These are phyloP conservation scores for Melanotaenia duboulayi DNA, from an alignment of 2,113 vertebrate genomes.

Conservation along the genomic window DNA sequence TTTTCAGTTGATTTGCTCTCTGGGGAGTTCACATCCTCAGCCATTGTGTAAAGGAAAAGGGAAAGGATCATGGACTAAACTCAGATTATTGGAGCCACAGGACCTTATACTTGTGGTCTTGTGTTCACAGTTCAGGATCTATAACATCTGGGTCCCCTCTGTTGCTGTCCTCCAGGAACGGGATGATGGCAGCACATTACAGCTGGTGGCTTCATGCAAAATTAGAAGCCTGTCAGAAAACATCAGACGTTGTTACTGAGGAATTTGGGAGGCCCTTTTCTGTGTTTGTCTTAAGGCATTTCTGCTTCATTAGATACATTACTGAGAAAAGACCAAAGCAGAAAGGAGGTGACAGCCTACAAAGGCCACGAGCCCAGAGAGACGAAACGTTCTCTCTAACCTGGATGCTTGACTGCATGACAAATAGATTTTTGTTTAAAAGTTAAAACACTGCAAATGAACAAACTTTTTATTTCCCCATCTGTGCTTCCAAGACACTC, in stretches of 20 bases:
- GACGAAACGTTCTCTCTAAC: not conserved
- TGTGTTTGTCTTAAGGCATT: conserved; percentile 38
- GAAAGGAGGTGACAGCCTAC: not conserved
- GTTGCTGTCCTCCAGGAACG: not conserved
- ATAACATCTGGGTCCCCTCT: conserved; percentile 7
- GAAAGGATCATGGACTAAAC: too few species aligned
- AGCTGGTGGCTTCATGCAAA: conserved; percentile 38
- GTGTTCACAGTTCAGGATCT: not conserved
- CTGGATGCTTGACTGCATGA: not conserved
- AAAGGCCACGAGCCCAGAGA: not conserved
- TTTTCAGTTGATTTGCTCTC: not conserved
- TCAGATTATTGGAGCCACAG: too few species aligned
- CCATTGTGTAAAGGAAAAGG: too few species aligned
- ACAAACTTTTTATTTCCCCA: conserved; percentile 22
- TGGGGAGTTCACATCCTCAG: too few species aligned
- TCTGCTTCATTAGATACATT: conserved; percentile 44
- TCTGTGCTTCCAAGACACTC: not conserved
- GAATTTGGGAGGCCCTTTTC: conserved; percentile 23
- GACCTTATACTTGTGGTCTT: not conserved
- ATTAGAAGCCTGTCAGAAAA: conserved; percentile 49
- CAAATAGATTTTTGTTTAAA: not conserved
- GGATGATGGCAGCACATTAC: not conserved
- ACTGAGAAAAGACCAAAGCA: not conserved
- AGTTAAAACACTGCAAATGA: too few species aligned
- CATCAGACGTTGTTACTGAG: conserved; percentile 26